phyloP scores from a whole-genome alignment of 2,797 vertebrate genomes.

The Xyrichtys novacula region DNA sequence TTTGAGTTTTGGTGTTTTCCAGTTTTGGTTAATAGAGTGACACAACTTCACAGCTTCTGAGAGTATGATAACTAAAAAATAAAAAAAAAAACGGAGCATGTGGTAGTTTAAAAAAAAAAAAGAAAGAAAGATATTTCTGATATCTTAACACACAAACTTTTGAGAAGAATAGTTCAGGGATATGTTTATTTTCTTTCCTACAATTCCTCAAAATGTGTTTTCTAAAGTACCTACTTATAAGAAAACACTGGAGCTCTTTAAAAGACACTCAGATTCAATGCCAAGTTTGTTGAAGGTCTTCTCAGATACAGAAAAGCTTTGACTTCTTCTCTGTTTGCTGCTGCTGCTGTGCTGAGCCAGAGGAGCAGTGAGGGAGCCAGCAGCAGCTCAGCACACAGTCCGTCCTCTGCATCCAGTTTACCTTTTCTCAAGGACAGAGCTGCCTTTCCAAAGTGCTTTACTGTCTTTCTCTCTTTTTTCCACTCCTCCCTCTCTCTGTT shows the following conservation, averaged over 20 bases:
- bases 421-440: constrained; percentile 68
- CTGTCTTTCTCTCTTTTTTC: constrained; percentile 3
- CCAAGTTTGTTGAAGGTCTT: neutral
- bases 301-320: constrained; percentile 39
- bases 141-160: too few species aligned
- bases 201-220: too few species aligned
- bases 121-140: too few species aligned
- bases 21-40: too few species aligned
- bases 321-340: constrained; percentile 31
- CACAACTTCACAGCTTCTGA: too few species aligned
- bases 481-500: neutral
- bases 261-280: neutral
- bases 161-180: too few species aligned
- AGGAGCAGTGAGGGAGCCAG: constrained; percentile 28
- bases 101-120: too few species aligned
- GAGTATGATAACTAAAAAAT: too few species aligned
- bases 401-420: constrained; percentile 68
- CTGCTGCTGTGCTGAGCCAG: constrained; percentile 35
- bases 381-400: constrained; percentile 39
- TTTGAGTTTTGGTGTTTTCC: too few species aligned
- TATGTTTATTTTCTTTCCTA: too few species aligned
- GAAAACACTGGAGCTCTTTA: neutral
- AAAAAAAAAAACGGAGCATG: too few species aligned
- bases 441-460: constrained; percentile 40
- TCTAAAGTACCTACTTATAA: neutral